A percentile compares a stretch with the other conserved stretches of the same genome.
These are phyloP conservation scores for Hyles euphorbiae DNA, from an alignment of 1,140 invertebrate genomes.

Conservation along the genomic window DNA sequence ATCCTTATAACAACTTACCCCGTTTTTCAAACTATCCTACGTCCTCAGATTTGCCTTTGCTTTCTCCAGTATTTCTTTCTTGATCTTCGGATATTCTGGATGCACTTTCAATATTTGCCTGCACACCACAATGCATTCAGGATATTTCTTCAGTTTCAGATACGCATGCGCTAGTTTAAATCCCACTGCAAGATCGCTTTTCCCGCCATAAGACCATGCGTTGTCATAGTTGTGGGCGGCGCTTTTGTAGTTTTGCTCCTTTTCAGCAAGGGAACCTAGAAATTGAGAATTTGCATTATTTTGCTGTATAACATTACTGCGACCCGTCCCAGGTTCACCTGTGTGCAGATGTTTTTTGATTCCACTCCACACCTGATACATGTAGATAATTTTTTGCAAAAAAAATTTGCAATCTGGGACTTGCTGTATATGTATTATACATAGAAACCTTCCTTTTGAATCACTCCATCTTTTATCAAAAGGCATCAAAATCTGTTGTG, in stretches of 20 bases:
- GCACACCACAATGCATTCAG: constrained; percentile 79
- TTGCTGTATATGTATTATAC: too few species aligned
- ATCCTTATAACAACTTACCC: too few species aligned
- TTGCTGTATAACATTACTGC: too few species aligned
- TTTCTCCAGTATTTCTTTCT: constrained; percentile 96
- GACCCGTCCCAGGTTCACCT: too few species aligned
- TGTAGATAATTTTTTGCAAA: too few species aligned
- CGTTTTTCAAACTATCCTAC: constrained; percentile 41
- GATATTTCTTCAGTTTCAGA: constrained; percentile 92
- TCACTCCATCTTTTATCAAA: too few species aligned
- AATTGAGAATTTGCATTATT: neutral
- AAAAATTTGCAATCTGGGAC: too few species aligned
- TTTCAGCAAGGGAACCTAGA: constrained; percentile 80
- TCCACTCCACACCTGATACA: too few species aligned
- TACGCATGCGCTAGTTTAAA: constrained; percentile 95
- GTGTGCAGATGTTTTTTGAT: too few species aligned
- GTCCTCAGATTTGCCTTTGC: constrained; percentile 89
- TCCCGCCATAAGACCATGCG: constrained; percentile 90
- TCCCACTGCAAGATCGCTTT: constrained; percentile 88
- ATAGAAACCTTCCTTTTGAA: too few species aligned
- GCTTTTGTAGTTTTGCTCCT: constrained; percentile 93
- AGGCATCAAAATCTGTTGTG: too few species aligned
- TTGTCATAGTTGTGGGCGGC: constrained; percentile 89
- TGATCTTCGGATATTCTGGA: constrained; percentile 93
- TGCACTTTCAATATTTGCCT: constrained; percentile 87